phyloP scores from a whole-genome alignment of 2,113 vertebrate species.

The Australoheros scitulus region DNA sequence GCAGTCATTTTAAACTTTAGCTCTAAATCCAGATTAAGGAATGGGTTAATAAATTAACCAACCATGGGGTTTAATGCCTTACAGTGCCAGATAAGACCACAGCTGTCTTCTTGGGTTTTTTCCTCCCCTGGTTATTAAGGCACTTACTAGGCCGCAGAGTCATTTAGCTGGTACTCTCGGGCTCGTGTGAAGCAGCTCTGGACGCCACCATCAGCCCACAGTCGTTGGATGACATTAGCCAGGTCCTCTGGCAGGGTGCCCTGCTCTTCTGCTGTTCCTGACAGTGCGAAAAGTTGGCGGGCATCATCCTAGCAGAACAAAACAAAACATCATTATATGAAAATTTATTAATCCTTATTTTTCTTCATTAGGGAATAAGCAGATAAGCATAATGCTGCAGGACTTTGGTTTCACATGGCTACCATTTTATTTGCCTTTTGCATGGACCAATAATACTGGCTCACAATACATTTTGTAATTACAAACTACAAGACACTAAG shows the following conservation, averaged over 20 bases:
- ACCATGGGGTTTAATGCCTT: not conserved
- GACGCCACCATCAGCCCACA: conserved; percentile 93
- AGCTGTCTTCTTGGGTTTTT: not conserved
- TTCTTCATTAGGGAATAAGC: not conserved
- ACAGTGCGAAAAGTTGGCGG: conserved; percentile 91
- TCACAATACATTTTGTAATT: not conserved
- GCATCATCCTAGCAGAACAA: conserved; percentile 88
- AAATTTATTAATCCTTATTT: conserved; percentile 8
- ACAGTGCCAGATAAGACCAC: not conserved
- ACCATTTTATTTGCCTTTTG: not conserved
- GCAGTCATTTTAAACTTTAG: not conserved
- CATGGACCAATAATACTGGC: not conserved
- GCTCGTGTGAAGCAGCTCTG: conserved; percentile 95
- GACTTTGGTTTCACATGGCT: not conserved
- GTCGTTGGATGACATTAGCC: conserved; percentile 89
- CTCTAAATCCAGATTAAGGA: not conserved
- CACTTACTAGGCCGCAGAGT: conserved; percentile 93
- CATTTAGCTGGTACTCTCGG: conserved; percentile 85
- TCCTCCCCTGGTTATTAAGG: not conserved
- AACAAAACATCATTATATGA: not conserved
- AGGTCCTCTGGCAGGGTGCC: conserved; percentile 92
- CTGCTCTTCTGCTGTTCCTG: conserved; percentile 92
- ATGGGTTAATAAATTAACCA: not conserved
- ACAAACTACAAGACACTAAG: not conserved
- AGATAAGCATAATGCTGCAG: not conserved